These are phyloP conservation scores for Mastomys natalensis DNA, from an alignment of 2,113 vertebrate genomes.

Conservation along the genomic window DNA sequence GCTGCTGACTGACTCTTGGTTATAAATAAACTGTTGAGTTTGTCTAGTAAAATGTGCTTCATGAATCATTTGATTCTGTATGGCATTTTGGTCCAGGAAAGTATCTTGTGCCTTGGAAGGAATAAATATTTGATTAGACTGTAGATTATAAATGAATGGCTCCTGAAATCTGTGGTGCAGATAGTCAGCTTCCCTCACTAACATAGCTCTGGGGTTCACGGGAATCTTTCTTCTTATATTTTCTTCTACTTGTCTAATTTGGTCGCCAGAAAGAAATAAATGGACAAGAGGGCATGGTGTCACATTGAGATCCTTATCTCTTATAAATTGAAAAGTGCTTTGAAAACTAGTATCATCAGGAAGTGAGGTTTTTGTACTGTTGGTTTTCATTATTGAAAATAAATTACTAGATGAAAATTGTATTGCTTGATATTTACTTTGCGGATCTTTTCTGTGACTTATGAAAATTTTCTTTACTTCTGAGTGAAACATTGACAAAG, in stretches of 20 bases:
- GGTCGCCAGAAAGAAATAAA: constrained; percentile 65
- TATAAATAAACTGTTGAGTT: constrained; percentile 2
- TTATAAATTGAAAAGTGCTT: background rate
- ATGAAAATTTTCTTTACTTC: constrained; percentile 45
- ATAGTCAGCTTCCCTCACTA: background rate
- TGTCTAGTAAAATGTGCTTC: constrained; percentile 6
- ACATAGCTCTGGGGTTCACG: constrained; percentile 27
- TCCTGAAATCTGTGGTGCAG: background rate
- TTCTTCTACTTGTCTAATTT: constrained; percentile 74
- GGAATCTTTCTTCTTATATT: constrained; percentile 61
- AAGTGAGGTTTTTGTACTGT: constrained; percentile 38
- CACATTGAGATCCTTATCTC: constrained; percentile 28
- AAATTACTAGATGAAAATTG: constrained; percentile 55
- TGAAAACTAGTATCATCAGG: constrained; percentile 56
- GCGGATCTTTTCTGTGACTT: background rate
- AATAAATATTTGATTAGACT: background rate
- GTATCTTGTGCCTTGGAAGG: constrained; percentile 23
- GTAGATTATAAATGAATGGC: background rate
- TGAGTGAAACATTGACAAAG: constrained; percentile 47
- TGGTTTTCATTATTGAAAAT: constrained; percentile 73
- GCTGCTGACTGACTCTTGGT: background rate
- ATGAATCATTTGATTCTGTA: constrained; percentile 33
- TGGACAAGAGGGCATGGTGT: constrained; percentile 56
- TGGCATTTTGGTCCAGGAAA: constrained; percentile 29
- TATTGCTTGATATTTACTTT: constrained; percentile 20